phyloP scores from a whole-genome alignment of 2,797 vertebrate species.

The Cirrhinus mrigala region DNA sequence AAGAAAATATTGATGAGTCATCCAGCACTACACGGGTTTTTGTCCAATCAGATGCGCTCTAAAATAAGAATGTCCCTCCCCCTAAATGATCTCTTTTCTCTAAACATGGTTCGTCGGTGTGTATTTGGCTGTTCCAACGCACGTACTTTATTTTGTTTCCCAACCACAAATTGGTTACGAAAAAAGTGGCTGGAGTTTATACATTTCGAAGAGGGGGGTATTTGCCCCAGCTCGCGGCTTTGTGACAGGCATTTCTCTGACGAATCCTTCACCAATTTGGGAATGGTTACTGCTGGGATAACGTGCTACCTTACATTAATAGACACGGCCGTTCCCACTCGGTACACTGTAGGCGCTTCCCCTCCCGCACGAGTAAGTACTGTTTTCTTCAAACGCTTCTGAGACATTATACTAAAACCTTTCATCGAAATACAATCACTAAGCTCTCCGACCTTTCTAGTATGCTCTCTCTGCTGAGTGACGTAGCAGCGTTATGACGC shows the following conservation, averaged over 20 bases:
- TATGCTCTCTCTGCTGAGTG: neutral
- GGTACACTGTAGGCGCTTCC: slow-evolving; percentile 24
- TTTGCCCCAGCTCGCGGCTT: slow-evolving; percentile 43
- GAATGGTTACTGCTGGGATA: slow-evolving; percentile 41
- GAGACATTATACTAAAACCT: neutral
- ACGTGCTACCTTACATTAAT: slow-evolving; percentile 39
- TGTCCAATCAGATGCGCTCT: slow-evolving; percentile 4
- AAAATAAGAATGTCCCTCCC: neutral
- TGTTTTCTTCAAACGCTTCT: neutral
- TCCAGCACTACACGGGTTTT: slow-evolving; percentile 22
- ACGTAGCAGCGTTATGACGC: slow-evolving; percentile 3
- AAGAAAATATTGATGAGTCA: slow-evolving; percentile 22
- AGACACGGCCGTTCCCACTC: slow-evolving; percentile 38
- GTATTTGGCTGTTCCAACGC: slow-evolving; percentile 50
- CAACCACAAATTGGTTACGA: slow-evolving; percentile 36
- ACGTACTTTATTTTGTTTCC: slow-evolving; percentile 46
- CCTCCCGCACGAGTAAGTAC: slow-evolving; percentile 28
- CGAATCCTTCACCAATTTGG: slow-evolving; percentile 50
- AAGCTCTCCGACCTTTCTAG: neutral
- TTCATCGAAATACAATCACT: neutral
- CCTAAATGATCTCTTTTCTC: too few species aligned
- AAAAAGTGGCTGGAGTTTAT: slow-evolving; percentile 46
- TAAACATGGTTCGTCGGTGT: slow-evolving; percentile 36
- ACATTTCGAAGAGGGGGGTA: slow-evolving; percentile 41
- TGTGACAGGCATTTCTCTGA: slow-evolving; percentile 51